Evolutionary conservation across 2,797 vertebrate species (phyloP), one percentile per base, ranked within the genome.

Genomic region (Xenops minutus): DNA sequence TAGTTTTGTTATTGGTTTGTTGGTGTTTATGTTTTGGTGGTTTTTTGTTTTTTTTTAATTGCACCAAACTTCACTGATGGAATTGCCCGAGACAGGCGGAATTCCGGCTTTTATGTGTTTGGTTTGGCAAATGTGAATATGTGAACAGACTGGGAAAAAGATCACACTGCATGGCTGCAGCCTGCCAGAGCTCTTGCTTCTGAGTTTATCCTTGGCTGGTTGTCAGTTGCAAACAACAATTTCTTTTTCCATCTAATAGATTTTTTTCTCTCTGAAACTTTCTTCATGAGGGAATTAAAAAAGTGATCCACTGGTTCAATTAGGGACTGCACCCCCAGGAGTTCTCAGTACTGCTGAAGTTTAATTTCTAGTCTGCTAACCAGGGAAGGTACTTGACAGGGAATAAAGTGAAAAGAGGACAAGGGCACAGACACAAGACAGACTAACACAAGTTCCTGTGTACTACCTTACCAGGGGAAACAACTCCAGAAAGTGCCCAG

Each of bases 61-160:
- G 2, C 0, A 0, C 19, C 14, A 49, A 51, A 46, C 27, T 88
- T 86, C 24, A 14, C 10, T 19, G 23, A 43, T 49, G 36, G 32
- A 75, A 59, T 44, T 82, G 37, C 41, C 44, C 0, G 0, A 55
- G 52, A 43, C 12, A 3, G 32, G 36, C 24, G 59, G 49, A 93
- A 56, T 29, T 74, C 20, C 41, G 73, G 44, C 30, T 86, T 83
- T 55, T 51, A 11, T 51, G 29, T n/a, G 20, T 51, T 73, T 69
- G 24, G 22, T 79, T 83, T 76, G 72, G 68, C 58, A 68, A 68
- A 29, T n/a, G n/a, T n/a, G n/a, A n/a, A n/a, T 0, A 2, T 6
- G 0, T 46, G 34, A 73, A 43, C 36, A 24, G 26, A 20, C 0
- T 48, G n/a, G 66, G 58, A 54, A 67, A 46, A 52, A 26, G 27